A percentile compares a stretch with the other conserved stretches of the same genome.
Conservation (phyloP, 2,888 invertebrate species). For the Drosophila austrosaltans region DNA sequence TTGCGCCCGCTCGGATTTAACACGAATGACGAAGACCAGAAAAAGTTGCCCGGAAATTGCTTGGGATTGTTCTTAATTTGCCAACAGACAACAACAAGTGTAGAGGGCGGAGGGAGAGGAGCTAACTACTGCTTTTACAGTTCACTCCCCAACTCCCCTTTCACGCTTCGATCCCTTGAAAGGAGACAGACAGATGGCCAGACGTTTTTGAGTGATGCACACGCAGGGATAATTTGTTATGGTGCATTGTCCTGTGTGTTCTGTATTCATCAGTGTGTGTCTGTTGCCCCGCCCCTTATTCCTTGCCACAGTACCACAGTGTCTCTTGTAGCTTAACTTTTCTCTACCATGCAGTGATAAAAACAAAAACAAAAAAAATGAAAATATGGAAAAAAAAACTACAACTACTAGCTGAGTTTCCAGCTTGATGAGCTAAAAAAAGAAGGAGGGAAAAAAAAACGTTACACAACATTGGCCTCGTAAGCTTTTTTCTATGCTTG, state of each 20-base stretch:
- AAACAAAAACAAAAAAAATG: constrained; percentile 41
- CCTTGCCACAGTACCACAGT: constrained; percentile 34
- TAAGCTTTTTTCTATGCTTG: constrained; percentile 42
- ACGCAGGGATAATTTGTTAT: constrained; percentile 77
- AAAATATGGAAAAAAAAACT: no score
- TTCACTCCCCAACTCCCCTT: constrained; percentile 52
- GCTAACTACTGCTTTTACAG: not conserved
- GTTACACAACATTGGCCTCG: constrained; percentile 62
- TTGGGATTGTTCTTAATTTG: constrained; percentile 77
- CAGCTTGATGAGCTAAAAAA: constrained; percentile 75
- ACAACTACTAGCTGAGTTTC: constrained; percentile 51
- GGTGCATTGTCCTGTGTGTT: constrained; percentile 28
- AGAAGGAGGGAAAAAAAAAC: constrained; percentile 33
- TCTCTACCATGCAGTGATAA: constrained; percentile 53
- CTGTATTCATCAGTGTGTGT: no score
- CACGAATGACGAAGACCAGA: constrained; percentile 22
- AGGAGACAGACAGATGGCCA: constrained; percentile 27
- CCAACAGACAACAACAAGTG: constrained; percentile 63
- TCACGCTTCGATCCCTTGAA: constrained; percentile 39
- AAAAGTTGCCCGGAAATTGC: constrained; percentile 68
- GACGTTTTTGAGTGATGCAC: constrained; percentile 76
- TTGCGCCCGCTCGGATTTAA: constrained; percentile 47
- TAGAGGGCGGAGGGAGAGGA: constrained; percentile 20
- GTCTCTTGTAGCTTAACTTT: constrained; percentile 59
- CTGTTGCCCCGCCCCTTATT: not conserved